Evolutionary conservation across 2,888 invertebrate genomes (phyloP).

Genomic region (Meghimatium bilineatum): DNA sequence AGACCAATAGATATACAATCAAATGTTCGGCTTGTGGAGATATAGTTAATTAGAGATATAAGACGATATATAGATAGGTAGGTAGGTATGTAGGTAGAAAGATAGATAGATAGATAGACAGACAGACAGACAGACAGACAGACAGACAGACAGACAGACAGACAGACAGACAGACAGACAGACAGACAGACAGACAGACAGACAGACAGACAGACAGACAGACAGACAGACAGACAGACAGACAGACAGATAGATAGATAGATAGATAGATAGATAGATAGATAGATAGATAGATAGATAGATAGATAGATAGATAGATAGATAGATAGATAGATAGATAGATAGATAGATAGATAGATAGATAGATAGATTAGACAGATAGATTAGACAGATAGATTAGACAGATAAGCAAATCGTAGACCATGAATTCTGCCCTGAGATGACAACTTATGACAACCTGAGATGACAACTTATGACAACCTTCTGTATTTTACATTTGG

Average conservation of each 20-base stretch:
- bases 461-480: no score
- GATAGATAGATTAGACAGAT: background rate
- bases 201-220: constrained; percentile 18
- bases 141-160: constrained; percentile 17
- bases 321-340: constrained; percentile 23
- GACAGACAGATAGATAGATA: constrained; percentile 18
- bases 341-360: constrained; percentile 19
- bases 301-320: constrained; percentile 23
- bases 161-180: constrained; percentile 14
- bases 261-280: constrained; percentile 23
- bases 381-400: no score
- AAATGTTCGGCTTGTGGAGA: background rate
- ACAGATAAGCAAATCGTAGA: no score
- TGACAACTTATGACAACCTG: no score
- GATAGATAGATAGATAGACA: constrained; percentile 18
- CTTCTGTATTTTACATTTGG: no score
- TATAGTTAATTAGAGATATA: background rate
- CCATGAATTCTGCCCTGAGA: no score
- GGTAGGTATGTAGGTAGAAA: constrained; percentile 7
- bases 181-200: constrained; percentile 16
- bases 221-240: constrained; percentile 21
- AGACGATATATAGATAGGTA: background rate
- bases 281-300: constrained; percentile 23
- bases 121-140: constrained; percentile 19
- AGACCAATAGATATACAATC: constrained; percentile 11